Base-by-base conservation (phyloP, 2,888 invertebrate species). In the Cryptocheilus praepositus region DNA sequence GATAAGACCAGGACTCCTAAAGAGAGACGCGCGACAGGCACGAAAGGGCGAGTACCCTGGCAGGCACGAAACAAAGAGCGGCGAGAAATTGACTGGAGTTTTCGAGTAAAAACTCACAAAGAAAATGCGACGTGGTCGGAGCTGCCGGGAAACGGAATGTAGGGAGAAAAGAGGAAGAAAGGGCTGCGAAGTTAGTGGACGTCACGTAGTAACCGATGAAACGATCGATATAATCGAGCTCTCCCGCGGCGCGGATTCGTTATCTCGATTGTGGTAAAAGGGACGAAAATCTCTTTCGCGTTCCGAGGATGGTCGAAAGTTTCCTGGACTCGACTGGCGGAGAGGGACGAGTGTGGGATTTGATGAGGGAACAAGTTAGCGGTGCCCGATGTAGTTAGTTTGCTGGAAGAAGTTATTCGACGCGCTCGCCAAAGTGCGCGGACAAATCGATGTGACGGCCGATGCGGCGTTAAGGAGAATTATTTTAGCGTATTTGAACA, bases 161-260 rank as follows among this genome's bases (percentile, higher is more conserved):
- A 36, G 1, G n/a, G 19, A 21, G 19, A 56, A 44, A 36, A 22
- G 66, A 15, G 28, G 44, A 25, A 55, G 53, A 45, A 56, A 45
- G 46, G 64, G 52, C 63, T 65, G 59, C 64, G 46, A 69, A 74
- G 71, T 77, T 74, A 73, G 58, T 53, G 73, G 52, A 67, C 70
- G 75, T 68, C 72, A 63, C 73, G 78, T 73, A 78, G 68, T 72
- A 67, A 74, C 57, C 66, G 67, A 71, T 75, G 75, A 73, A 73
- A 75, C 68, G 78, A 78, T 75, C 78, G 78, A 78, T 78, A 78
- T 78, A 78, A 78, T 78, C 75, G 70, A 19, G 53, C 36, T 53
- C 60, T 56, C 56, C 53, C 69, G 21, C 43, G 61, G 54, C 71
- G 71, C 55, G 63, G 71, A 78, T 78, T 78, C 78, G 75, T 78